Evolutionary conservation across 1,140 invertebrate species (phyloP).

Genomic region (Caenorhabditis brenneri): DNA sequence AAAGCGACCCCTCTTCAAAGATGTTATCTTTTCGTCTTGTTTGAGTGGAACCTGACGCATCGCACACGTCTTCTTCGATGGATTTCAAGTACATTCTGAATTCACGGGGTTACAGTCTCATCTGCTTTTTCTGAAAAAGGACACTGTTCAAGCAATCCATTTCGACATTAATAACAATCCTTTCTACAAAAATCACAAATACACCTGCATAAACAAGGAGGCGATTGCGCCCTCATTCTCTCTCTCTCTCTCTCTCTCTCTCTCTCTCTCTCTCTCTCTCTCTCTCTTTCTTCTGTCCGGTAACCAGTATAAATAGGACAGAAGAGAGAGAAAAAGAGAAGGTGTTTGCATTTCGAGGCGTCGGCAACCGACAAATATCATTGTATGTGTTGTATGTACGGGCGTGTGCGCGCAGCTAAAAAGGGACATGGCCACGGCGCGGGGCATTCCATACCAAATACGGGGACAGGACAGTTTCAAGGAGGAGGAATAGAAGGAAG

Average conservation of each 20-base stretch:
- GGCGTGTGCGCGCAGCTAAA: neutral
- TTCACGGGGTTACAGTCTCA: neutral
- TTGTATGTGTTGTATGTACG: slow-evolving; percentile 28
- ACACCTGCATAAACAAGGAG: slow-evolving; percentile 24
- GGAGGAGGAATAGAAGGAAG: neutral
- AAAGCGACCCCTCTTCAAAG: slow-evolving; percentile 1
- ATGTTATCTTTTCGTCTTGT: neutral
- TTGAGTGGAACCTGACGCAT: slow-evolving; percentile 30
- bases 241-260: too few species aligned
- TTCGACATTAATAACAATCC: too few species aligned
- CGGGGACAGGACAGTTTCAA: neutral
- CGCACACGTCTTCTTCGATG: slow-evolving; percentile 24
- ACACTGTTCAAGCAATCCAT: neutral
- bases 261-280: too few species aligned
- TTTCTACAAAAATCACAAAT: slow-evolving; percentile 22
- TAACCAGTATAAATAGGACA: slow-evolving; percentile 38
- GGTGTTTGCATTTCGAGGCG: slow-evolving; percentile 39
- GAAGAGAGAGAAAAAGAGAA: neutral
- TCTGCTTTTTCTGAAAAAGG: neutral
- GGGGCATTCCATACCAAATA: slow-evolving; percentile 40
- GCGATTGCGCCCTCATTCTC: neutral
- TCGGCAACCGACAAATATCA: slow-evolving; percentile 34
- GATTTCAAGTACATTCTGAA: neutral
- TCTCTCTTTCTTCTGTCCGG: too few species aligned
- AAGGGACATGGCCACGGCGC: neutral